Conservation (phyloP, 1,140 invertebrate species). For the Sycophaga agraensis region DNA sequence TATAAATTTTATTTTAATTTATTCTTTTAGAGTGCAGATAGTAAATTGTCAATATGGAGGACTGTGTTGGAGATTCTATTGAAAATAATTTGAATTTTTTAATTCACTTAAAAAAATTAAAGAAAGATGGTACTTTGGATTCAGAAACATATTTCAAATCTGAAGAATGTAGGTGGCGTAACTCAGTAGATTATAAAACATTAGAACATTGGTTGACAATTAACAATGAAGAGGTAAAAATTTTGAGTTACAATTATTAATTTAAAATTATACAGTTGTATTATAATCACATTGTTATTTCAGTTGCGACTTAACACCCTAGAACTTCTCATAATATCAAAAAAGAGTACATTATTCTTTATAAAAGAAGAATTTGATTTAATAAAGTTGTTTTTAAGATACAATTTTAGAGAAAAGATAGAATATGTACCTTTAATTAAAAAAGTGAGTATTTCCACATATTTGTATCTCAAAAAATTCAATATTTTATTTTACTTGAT, state of each 20-base stretch:
- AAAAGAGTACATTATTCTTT: constrained; percentile 72
- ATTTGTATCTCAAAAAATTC: no score
- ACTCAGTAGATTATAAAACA: constrained; percentile 42
- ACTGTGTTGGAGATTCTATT: not conserved
- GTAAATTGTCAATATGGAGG: constrained; percentile 5
- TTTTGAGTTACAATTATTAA: constrained; percentile 12
- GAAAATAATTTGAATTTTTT: constrained; percentile 25
- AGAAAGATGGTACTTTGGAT: constrained; percentile 40
- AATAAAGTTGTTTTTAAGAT: constrained; percentile 67
- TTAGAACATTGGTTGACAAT: constrained; percentile 49
- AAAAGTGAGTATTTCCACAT: constrained; percentile 57
- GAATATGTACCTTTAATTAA: constrained; percentile 64
- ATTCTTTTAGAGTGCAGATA: not conserved
- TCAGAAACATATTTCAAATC: constrained; percentile 26
- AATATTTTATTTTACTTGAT: not conserved
- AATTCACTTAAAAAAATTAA: constrained; percentile 30
- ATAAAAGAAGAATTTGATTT: constrained; percentile 65
- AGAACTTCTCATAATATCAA: constrained; percentile 72
- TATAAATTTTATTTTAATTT: no score
- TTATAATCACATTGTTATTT: constrained; percentile 22
- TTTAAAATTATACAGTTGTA: no score
- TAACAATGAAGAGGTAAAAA: constrained; percentile 51
- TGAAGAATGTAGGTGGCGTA: constrained; percentile 44
- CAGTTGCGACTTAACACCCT: constrained; percentile 60
- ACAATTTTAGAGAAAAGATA: constrained; percentile 73